Base-by-base conservation (phyloP, 2,113 vertebrate species). In the Silurus asotus region DNA sequence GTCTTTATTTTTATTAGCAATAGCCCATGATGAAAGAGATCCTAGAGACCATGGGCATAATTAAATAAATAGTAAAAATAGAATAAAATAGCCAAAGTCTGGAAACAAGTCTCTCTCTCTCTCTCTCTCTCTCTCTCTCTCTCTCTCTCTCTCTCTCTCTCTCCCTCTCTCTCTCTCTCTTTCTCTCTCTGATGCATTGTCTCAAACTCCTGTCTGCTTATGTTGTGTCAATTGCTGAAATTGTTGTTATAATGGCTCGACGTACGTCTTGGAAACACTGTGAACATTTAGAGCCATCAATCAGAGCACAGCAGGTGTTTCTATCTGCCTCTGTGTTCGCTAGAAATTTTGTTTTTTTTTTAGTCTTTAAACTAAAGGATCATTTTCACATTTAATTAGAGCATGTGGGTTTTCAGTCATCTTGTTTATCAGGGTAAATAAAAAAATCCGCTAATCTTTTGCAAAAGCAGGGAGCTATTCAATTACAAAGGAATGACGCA, bases 201-300 rank as follows among this genome's bases (percentile, higher is more conserved):
- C 65, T 62, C 37, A 1, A 20, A 8, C 67, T 59, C 56, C 78
- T 51, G 67, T n/a, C 15, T 61, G 53, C 65, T 86, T 74, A 45
- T 86, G 78, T 81, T 81, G 85, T 74, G 69, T 81, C 78, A 78
- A 56, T 82, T 61, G 56, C 82, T 9, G 56, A 75, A 62, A 84
- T 84, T 28, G 75, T 77, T 28, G 64, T 48, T 14, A 74, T 83
- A 86, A 84, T 86, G 81, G 80, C 55, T 81, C 67, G 51, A 64
- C 61, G 69, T 49, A 55, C 53, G 79, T 14, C 79, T 86, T 49
- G 3, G n/a, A 82, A 86, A 75, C 85, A 64, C 69, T 58, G 19
- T 37, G 48, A 82, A 81, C 69, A 64, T 48, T 75, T 51, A 61
- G 59, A 82, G 59, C 69, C 78, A 67, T 82, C 85, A 82, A 82